A percentile compares a stretch with the other conserved stretches of the same genome.
Conservation (phyloP, 1,140 invertebrate genomes). For the Diorhabda carinulata region DNA sequence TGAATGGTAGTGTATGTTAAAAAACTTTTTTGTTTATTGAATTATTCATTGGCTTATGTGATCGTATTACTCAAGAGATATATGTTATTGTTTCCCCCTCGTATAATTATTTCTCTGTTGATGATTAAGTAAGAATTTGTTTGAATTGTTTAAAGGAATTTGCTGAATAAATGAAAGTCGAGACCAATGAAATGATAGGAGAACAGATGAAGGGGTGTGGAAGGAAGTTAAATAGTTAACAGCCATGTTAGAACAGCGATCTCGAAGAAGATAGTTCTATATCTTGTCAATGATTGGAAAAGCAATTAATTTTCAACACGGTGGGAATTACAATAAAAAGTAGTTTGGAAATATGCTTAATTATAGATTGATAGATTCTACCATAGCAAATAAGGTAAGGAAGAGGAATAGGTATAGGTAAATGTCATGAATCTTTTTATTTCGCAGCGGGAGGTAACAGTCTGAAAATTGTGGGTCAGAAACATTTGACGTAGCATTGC, state of each 20-base stretch:
- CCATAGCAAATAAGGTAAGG: conserved; percentile 28
- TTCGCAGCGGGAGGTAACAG: conserved; percentile 22
- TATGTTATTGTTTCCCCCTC: too few species aligned
- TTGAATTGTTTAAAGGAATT: not conserved
- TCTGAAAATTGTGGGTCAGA: not conserved
- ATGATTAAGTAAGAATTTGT: too few species aligned
- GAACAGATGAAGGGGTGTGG: not conserved
- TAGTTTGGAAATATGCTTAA: not conserved
- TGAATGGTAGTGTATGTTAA: too few species aligned
- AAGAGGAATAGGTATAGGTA: conserved; percentile 43
- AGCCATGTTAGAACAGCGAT: not conserved
- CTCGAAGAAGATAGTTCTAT: not conserved
- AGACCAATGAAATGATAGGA: not conserved
- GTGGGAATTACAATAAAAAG: not conserved
- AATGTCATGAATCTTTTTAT: conserved; percentile 41
- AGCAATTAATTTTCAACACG: conserved; percentile 2
- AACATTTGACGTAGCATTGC: not conserved
- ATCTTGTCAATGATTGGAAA: not conserved
- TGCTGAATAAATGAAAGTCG: not conserved
- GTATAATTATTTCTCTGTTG: too few species aligned
- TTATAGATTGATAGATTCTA: conserved; percentile 3
- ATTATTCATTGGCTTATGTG: too few species aligned
- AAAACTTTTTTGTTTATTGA: too few species aligned
- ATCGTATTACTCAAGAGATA: too few species aligned
- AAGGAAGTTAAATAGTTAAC: not conserved